Evolutionary conservation across 2,797 vertebrate species (phyloP).

Genomic region (Myripristis jacobus): DNA sequence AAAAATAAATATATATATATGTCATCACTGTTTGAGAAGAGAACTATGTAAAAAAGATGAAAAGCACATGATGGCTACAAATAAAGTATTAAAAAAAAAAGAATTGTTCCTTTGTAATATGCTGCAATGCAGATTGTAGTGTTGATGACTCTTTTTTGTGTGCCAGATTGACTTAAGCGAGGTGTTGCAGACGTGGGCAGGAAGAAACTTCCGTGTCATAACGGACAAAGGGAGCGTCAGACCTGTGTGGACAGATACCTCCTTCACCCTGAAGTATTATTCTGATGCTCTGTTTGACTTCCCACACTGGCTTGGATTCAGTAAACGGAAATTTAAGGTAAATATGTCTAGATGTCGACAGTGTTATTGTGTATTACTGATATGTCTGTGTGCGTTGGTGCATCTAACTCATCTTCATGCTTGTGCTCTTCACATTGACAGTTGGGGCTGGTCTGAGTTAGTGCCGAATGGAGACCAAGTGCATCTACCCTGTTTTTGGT

Average conservation of each 20-base stretch:
- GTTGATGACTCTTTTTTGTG: not conserved
- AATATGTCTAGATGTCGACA: not conserved
- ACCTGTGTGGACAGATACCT: constrained; percentile 65
- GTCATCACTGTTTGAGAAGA: no score
- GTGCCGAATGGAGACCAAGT: constrained; percentile 7
- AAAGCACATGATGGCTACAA: no score
- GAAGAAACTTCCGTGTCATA: constrained; percentile 24
- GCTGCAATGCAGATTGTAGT: no score
- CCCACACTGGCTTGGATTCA: constrained; percentile 78
- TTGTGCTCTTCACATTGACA: constrained; percentile 16
- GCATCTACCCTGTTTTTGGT: not conserved
- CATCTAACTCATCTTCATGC: constrained; percentile 1
- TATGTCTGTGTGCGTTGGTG: not conserved
- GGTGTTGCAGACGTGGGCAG: constrained; percentile 58
- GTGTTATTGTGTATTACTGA: not conserved
- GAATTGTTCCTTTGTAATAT: no score
- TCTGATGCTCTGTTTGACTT: constrained; percentile 81
- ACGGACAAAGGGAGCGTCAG: constrained; percentile 8
- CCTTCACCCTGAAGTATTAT: constrained; percentile 77
- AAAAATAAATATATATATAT: no score
- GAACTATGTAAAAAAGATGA: no score
- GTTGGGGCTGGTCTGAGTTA: constrained; percentile 54
- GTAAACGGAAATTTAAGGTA: constrained; percentile 74
- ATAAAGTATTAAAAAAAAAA: no score
- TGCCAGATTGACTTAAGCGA: constrained; percentile 74